These are phyloP conservation scores for Zaprionus taronus DNA, from an alignment of 1,140 invertebrate genomes.

Conservation along the genomic window DNA sequence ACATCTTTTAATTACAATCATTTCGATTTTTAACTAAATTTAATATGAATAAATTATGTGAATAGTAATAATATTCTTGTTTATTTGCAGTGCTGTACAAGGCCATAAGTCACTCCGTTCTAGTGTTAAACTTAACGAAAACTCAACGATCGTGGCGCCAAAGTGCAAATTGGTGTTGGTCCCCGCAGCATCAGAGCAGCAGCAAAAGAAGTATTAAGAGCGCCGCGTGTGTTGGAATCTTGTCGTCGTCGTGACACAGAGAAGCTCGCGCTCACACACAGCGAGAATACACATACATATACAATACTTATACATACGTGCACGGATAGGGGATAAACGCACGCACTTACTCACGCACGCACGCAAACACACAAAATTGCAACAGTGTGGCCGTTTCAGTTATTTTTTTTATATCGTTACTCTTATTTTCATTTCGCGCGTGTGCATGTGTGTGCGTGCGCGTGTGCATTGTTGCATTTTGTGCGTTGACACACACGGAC, in stretches of 20 bases:
- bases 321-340: not conserved
- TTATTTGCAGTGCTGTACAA: slow-evolving; percentile 22
- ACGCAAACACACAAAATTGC: slow-evolving; percentile 36
- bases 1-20: not conserved
- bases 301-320: not conserved
- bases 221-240: slow-evolving; percentile 61
- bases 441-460: slow-evolving; percentile 20
- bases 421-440: slow-evolving; percentile 26
- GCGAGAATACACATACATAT: slow-evolving; percentile 7
- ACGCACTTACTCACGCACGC: not conserved
- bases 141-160: slow-evolving; percentile 42
- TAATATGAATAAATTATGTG: not conserved
- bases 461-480: slow-evolving; percentile 42
- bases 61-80: slow-evolving; percentile 3
- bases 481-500: slow-evolving; percentile 29
- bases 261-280: slow-evolving; percentile 15
- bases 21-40: not conserved
- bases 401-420: slow-evolving; percentile 34
- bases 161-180: slow-evolving; percentile 49
- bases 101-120: slow-evolving; percentile 19
- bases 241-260: slow-evolving; percentile 16
- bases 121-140: slow-evolving; percentile 30
- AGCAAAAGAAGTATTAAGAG: slow-evolving; percentile 22
- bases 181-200: slow-evolving; percentile 21
- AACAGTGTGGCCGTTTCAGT: slow-evolving; percentile 62